Evolutionary conservation across 2,888 invertebrate genomes (phyloP).

Genomic region (Octonoba sinensis): DNA sequence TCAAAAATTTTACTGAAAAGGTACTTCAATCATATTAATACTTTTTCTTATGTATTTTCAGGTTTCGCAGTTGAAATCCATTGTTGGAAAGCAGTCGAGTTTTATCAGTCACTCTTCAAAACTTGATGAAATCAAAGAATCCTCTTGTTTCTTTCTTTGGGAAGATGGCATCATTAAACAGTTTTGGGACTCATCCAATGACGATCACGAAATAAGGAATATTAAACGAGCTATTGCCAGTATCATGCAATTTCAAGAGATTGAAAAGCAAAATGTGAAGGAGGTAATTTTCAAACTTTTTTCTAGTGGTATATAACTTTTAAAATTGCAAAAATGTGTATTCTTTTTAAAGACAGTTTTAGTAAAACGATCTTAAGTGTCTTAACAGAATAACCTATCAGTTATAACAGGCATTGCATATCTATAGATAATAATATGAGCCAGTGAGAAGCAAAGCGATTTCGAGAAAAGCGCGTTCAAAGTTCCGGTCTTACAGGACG

Average conservation of each 20-base stretch:
- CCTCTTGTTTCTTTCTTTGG: constrained; percentile 20
- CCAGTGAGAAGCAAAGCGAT: no score
- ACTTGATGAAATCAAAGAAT: constrained; percentile 15
- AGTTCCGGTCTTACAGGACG: no score
- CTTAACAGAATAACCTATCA: no score
- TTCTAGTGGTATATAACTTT: neutral
- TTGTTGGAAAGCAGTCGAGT: constrained; percentile 10
- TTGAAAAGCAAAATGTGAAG: constrained; percentile 1
- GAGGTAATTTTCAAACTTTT: neutral
- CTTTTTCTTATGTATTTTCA: neutral
- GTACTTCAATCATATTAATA: neutral
- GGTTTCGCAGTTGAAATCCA: constrained; percentile 17
- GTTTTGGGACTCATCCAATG: constrained; percentile 28
- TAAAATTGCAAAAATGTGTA: neutral
- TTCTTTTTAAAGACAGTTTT: no score
- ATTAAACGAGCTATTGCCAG: constrained; percentile 34
- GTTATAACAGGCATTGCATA: no score
- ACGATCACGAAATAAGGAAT: constrained; percentile 19
- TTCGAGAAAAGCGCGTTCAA: no score
- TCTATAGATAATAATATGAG: no score
- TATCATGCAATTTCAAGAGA: constrained; percentile 20
- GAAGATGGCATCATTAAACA: constrained; percentile 18
- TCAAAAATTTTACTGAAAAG: neutral
- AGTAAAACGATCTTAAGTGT: no score
- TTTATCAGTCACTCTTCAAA: constrained; percentile 11